Conservation (phyloP, 2,797 vertebrate species). For the Sandelia bainsii region DNA sequence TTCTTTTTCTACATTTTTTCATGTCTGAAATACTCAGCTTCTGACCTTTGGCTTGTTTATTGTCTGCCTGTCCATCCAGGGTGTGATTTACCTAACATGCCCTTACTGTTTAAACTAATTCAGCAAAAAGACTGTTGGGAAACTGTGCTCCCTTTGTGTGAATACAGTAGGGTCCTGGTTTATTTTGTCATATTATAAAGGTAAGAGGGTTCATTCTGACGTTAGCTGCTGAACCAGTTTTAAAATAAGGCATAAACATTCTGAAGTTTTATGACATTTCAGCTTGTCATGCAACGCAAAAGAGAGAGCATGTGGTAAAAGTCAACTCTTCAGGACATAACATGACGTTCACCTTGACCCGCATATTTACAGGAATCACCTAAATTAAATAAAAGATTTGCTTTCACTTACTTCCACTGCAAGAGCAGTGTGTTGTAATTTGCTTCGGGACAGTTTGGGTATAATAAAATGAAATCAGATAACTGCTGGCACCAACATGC, state of each 20-base stretch:
- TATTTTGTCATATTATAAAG: slow-evolving; percentile 26
- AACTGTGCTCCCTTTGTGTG: slow-evolving; percentile 30
- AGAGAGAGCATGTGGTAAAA: slow-evolving; percentile 7
- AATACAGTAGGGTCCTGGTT: slow-evolving; percentile 26
- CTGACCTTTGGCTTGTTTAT: slow-evolving; percentile 71
- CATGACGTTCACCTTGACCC: not conserved
- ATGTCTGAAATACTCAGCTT: slow-evolving; percentile 55
- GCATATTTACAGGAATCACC: slow-evolving; percentile 11
- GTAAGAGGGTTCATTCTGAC: slow-evolving; percentile 17
- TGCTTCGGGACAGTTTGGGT: slow-evolving; percentile 33
- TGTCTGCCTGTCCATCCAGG: slow-evolving; percentile 50
- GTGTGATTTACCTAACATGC: slow-evolving; percentile 49
- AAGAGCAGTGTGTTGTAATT: slow-evolving; percentile 25
- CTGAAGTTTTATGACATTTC: slow-evolving; percentile 32
- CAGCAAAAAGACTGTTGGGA: slow-evolving; percentile 44
- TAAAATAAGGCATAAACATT: slow-evolving; percentile 27
- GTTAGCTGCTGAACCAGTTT: slow-evolving; percentile 2
- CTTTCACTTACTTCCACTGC: not conserved
- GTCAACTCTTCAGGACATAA: slow-evolving; percentile 1
- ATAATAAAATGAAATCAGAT: slow-evolving; percentile 45
- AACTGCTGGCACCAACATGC: slow-evolving; percentile 33
- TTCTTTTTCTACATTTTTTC: slow-evolving; percentile 54
- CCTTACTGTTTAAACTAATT: slow-evolving; percentile 32
- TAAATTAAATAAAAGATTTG: slow-evolving; percentile 15
- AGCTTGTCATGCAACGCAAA: not conserved